phyloP scores from a whole-genome alignment of 2,888 invertebrate genomes.

The Meta bourneti region DNA sequence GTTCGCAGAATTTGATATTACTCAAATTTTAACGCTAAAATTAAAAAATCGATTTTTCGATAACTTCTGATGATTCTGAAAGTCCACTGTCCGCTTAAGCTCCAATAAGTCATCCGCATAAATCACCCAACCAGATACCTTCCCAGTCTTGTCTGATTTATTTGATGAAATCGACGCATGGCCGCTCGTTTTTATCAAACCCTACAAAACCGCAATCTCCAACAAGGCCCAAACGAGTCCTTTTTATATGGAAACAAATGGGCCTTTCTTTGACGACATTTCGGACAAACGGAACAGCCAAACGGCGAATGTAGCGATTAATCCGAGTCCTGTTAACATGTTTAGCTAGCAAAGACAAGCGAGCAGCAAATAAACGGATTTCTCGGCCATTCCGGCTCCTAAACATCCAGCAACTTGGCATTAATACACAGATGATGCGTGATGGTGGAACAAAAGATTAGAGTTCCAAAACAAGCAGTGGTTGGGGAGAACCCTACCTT shows the following conservation, averaged over 20 bases:
- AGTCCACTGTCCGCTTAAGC: too few relatives aligned
- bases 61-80: too few relatives aligned
- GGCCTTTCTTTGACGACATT: neutral
- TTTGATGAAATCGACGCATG: too few relatives aligned
- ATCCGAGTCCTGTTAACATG: constrained; percentile 43
- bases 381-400: neutral
- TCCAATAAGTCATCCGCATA: too few relatives aligned
- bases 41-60: too few relatives aligned
- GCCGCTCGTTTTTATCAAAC: too few relatives aligned
- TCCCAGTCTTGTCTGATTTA: too few relatives aligned
- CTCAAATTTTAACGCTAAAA: too few relatives aligned
- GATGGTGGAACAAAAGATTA: constrained; percentile 14
- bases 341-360: neutral
- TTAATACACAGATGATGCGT: constrained; percentile 25
- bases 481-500: neutral
- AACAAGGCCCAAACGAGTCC: neutral
- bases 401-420: constrained; percentile 10
- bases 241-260: neutral
- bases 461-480: constrained; percentile 23
- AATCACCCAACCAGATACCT: too few relatives aligned
- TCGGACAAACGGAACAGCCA: neutral
- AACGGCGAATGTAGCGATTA: constrained; percentile 28
- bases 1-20: too few relatives aligned
- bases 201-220: too few relatives aligned
- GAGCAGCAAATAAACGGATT: constrained; percentile 8